Evolutionary conservation across 2,113 vertebrate species (phyloP), one percentile per base, ranked within the genome.

Genomic region (Triplophysa siluroides): DNA sequence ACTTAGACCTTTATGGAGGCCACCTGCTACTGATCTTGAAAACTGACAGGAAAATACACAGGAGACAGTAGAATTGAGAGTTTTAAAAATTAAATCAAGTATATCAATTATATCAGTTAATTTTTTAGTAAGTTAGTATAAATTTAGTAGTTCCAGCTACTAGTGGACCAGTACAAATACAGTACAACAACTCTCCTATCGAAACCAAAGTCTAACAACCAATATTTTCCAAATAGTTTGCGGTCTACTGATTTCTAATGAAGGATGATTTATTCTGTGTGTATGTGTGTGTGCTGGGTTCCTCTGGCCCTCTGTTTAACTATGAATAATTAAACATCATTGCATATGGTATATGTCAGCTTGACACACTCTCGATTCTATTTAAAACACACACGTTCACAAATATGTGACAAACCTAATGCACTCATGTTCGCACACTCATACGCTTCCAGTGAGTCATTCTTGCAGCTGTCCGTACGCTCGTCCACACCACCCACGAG

Each of bases 401-500:
- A 45, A 73, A 76, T 68, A 77, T 75, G 54, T 80, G 65, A 78
- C 24, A 78, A 47, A 81, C 74, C 81, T 71, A 65, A 76, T 41
- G 80, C 21, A 72, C 65, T 84, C 19, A 72, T 81, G 29, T 23
- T 79, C 41, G 21, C 5, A 64, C 69, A 81, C 71, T 82, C 81
- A 82, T 77, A 50, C 82, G 75, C 81, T 24, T 65, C 1, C 47
- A 63, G 18, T 80, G 82, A 83, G 56, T 79, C 72, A 83, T 71
- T 79, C 79, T 87, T 90, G 90, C 90, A 91, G 90, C 86, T 91
- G 91, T 90, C 89, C 87, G 4, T 88, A 87, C 88, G 87, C 88
- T 82, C 88, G 87, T 92, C 88, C 88, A 88, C 87, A 45, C 88
- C 90, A 90, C 90, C 90, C 83, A 92, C 91, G 85, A 85, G 84